These are phyloP conservation scores for Blennius ocellaris DNA, from an alignment of 2,113 vertebrate genomes.

Conservation along the genomic window DNA sequence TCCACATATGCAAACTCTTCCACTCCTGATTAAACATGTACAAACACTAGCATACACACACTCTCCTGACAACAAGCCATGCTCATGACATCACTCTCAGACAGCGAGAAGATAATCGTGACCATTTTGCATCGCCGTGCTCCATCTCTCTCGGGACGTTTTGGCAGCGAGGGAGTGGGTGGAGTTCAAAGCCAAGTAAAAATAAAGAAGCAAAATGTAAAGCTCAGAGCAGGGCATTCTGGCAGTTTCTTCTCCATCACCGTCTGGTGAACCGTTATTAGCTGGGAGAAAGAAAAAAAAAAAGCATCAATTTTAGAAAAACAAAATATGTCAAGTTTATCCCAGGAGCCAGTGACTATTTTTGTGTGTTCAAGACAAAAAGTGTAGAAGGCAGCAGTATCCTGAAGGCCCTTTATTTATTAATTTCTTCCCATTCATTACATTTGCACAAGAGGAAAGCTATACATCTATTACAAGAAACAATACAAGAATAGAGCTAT, in stretches of 20 bases:
- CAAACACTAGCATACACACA: conserved; percentile 1
- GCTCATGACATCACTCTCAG: conserved; percentile 31
- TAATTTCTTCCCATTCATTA: conserved; percentile 66
- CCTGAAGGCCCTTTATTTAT: conserved; percentile 71
- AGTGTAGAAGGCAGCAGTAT: conserved; percentile 46
- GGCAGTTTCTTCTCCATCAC: conserved; percentile 63
- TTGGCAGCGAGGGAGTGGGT: conserved; percentile 50
- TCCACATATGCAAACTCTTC: conserved; percentile 3
- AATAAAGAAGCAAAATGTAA: conserved; percentile 59
- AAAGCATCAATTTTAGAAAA: conserved; percentile 70
- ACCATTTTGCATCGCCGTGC: conserved; percentile 26
- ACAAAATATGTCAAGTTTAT: conserved; percentile 73
- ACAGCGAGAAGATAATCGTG: conserved; percentile 39
- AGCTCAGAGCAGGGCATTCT: conserved; percentile 44
- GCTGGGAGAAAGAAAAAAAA: conserved; percentile 51
- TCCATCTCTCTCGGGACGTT: conserved; percentile 35
- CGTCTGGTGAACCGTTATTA: conserved; percentile 59
- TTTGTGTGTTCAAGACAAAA: conserved; percentile 55
- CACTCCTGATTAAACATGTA: background rate
- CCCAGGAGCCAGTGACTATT: conserved; percentile 66
- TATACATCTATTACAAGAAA: background rate
- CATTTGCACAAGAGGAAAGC: conserved; percentile 51
- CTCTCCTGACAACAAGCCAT: conserved; percentile 28
- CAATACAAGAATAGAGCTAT: too few species aligned
- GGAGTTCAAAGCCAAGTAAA: conserved; percentile 63